phyloP scores from a whole-genome alignment of 2,797 vertebrate species.

The Lagodon rhomboides region DNA sequence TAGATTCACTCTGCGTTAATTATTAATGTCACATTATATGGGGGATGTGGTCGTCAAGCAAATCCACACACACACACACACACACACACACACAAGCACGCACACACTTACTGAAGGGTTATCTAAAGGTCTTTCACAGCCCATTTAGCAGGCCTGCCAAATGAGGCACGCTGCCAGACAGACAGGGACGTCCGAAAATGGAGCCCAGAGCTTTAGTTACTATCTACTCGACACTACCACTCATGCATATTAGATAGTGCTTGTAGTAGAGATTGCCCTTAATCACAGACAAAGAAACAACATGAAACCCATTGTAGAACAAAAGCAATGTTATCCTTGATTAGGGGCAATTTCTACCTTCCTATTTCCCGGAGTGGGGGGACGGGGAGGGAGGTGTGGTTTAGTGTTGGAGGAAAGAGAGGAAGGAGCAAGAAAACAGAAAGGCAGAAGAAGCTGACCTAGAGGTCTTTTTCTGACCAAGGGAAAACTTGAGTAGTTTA shows the following conservation, averaged over 20 bases:
- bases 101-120: constrained; percentile 73
- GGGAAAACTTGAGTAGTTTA: constrained; percentile 98
- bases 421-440: constrained; percentile 47
- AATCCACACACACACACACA: constrained; percentile 17
- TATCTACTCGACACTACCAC: constrained; percentile 54
- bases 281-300: constrained; percentile 66
- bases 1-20: constrained; percentile 64
- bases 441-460: constrained; percentile 90
- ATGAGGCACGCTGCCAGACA: constrained; percentile 74
- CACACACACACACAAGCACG: constrained; percentile 45
- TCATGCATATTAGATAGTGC: constrained; percentile 76
- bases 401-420: constrained; percentile 41
- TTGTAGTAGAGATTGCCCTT: constrained; percentile 74
- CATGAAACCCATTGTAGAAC: constrained; percentile 29
- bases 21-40: constrained; percentile 71
- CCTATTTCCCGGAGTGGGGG: constrained; percentile 48
- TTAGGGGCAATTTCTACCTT: constrained; percentile 72
- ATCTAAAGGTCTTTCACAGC: constrained; percentile 84
- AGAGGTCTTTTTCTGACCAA: constrained; percentile 98
- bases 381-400: constrained; percentile 51
- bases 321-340: constrained; percentile 53
- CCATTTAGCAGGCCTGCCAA: constrained; percentile 78
- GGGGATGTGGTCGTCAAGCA: constrained; percentile 47
- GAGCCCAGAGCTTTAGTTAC: constrained; percentile 49
- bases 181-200: constrained; percentile 50